Evolutionary conservation across 2,888 invertebrate species (phyloP), one percentile per base, ranked within the genome.

Genomic region (Arge pagana): DNA sequence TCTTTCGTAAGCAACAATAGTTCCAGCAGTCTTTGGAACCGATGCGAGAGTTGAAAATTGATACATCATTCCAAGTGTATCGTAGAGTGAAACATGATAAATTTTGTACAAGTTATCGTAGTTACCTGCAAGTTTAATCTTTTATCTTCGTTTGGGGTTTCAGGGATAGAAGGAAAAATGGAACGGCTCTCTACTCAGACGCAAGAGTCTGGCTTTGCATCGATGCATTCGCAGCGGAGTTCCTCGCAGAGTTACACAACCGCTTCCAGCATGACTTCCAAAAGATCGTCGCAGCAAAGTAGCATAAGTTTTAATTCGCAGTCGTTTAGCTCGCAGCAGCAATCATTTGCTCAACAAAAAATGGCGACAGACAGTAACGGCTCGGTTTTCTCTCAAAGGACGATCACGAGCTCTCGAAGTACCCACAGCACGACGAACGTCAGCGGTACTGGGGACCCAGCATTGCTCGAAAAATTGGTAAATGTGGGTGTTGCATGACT

Each of bases 201-300:
- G 3, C 74, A 77, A 40, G 83, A 83, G 65, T 79, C 80, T 59
- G 86, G 85, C 61, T 85, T 86, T 67, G 81, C 82, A 48, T 86
- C 86, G 15, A 80, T 84, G 78, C 81, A 82, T 60, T 84, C 84
- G 33, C 81, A 83, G 60, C 79, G 85, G 49, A 85, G 83, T 39
- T 85, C 85, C 37, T 80, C 81, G n/a, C 82, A 82, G 66, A 82
- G 82, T 67, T 78, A 76, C 58, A 80, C 80, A 37, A 65, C 71
- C n/a, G 60, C 71, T 11, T 72, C 76, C 31, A 70, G 68, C 45
- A 52, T 70, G 36, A 78, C 81, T 57, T 84, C 84, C 24, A 85
- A 85, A 61, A 78, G 83, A 54, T 82, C 83, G 52, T 85, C 84
- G 3, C 84, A 84, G 59, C 82, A 83, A 66, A 84, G 83, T 65